Percentiles rank a stretch among this genome's conserved stretches.
phyloP scores from a whole-genome alignment of 2,888 invertebrate species.

The Agrochola lota region DNA sequence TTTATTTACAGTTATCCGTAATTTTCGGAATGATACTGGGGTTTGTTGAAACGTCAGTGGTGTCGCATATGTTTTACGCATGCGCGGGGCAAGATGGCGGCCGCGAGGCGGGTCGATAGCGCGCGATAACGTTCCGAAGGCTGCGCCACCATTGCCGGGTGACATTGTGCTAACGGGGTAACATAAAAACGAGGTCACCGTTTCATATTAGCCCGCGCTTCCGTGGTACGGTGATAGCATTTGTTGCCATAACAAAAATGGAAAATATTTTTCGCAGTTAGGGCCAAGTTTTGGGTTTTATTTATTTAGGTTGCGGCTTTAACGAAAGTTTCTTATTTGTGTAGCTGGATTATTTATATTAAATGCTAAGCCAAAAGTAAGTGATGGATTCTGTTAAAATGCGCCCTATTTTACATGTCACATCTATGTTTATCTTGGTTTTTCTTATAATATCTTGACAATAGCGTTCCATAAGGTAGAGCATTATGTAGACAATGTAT shows the following conservation, averaged over 20 bases:
- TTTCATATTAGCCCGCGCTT: conserved; percentile 84
- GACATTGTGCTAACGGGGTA: conserved; percentile 86
- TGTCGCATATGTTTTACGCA: conserved; percentile 85
- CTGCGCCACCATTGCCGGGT: conserved; percentile 83
- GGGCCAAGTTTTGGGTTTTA: conserved; percentile 7
- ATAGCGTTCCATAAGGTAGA: not conserved
- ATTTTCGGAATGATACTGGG: conserved; percentile 79
- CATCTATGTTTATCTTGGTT: not conserved
- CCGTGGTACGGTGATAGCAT: conserved; percentile 71
- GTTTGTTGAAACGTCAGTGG: conserved; percentile 82
- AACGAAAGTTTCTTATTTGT: not conserved
- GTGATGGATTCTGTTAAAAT: not conserved
- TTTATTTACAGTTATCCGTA: conserved; percentile 81
- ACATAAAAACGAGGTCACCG: conserved; percentile 84
- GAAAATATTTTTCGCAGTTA: conserved; percentile 30
- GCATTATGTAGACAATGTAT: not conserved
- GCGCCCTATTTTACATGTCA: not conserved
- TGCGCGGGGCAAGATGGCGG: conserved; percentile 79
- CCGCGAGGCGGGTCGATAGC: conserved; percentile 81
- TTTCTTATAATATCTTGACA: not conserved
- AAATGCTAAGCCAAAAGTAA: not conserved
- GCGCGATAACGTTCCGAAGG: conserved; percentile 82
- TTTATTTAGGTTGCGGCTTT: conserved; percentile 20
- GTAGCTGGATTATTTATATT: not conserved
- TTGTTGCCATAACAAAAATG: conserved; percentile 55